Evolutionary conservation across 2,888 invertebrate species (phyloP).

Genomic region (Morpho helenor): DNA sequence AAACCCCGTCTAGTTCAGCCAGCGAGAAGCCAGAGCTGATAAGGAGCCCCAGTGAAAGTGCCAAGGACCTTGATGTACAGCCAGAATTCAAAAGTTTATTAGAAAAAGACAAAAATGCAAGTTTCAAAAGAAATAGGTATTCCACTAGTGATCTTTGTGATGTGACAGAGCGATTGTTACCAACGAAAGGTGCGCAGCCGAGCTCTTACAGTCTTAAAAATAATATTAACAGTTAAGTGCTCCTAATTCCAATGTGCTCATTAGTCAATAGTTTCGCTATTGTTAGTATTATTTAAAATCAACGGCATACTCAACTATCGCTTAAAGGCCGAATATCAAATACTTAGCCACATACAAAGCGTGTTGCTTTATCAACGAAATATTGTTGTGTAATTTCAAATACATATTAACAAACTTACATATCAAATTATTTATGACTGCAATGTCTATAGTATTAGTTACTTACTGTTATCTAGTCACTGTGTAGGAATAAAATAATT

Average conservation of each 20-base stretch:
- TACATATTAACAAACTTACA: conserved; percentile 37
- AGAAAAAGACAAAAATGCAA: conserved; percentile 53
- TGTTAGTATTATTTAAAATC: conserved; percentile 19
- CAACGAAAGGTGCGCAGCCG: conserved; percentile 75
- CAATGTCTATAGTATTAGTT: conserved; percentile 33
- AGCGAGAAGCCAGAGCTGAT: conserved; percentile 57
- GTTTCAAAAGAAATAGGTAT: conserved; percentile 78
- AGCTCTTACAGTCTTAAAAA: conserved; percentile 83
- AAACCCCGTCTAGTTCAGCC: conserved; percentile 62
- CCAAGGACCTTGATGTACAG: conserved; percentile 47
- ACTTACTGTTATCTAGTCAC: conserved; percentile 46
- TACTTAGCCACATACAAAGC: conserved; percentile 1
- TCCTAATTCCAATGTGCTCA: conserved; percentile 63
- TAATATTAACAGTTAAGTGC: conserved; percentile 64
- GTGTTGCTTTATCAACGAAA: conserved; percentile 18
- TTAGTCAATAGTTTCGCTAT: conserved; percentile 46
- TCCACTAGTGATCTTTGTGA: conserved; percentile 85
- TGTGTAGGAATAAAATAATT: conserved; percentile 30
- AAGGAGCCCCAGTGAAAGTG: conserved; percentile 55
- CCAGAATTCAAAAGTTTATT: conserved; percentile 56
- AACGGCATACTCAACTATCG: conserved; percentile 9
- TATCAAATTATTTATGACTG: conserved; percentile 43
- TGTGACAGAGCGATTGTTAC: conserved; percentile 76
- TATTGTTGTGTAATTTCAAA: conserved; percentile 4
- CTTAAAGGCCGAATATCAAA: conserved; percentile 2